Percentiles rank a stretch among this genome's conserved stretches.
Conservation (phyloP, 1,140 invertebrate species). For the Dreissena rostriformis region DNA sequence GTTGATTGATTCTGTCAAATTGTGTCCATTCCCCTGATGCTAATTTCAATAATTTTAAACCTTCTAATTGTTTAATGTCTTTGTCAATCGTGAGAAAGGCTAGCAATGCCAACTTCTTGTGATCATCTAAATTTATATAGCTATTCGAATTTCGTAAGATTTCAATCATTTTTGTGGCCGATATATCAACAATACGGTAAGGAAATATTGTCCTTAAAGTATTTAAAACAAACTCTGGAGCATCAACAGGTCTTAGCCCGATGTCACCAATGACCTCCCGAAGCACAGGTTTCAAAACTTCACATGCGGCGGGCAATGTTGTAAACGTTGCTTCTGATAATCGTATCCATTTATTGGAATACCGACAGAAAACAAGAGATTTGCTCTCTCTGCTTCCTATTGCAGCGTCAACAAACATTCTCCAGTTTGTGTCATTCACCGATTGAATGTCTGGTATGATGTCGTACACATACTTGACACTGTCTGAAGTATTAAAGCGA, state of each 20-base stretch:
- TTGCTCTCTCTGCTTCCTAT: too few species aligned
- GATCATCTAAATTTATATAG: not conserved
- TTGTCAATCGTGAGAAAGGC: not conserved
- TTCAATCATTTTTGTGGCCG: not conserved
- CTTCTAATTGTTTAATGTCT: not conserved
- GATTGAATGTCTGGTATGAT: not conserved
- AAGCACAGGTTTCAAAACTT: too few species aligned
- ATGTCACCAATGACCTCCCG: too few species aligned
- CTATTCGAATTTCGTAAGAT: not conserved
- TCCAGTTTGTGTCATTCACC: conserved; percentile 1
- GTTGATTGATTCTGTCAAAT: not conserved
- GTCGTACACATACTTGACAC: conserved; percentile 6
- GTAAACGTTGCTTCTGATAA: too few species aligned
- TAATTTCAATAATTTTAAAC: conserved; percentile 19
- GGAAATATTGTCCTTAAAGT: too few species aligned
- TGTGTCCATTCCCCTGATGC: conserved; percentile 6
- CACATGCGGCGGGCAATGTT: too few species aligned
- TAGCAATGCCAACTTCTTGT: not conserved
- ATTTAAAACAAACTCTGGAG: too few species aligned
- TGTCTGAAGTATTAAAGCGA: not conserved
- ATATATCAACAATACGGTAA: too few species aligned
- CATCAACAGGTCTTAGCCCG: too few species aligned
- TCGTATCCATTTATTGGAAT: too few species aligned
- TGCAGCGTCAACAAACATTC: conserved; percentile 4
- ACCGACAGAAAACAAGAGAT: too few species aligned